Base-by-base conservation (phyloP, 2,797 vertebrate genomes). In the Enteromius viviparus region DNA sequence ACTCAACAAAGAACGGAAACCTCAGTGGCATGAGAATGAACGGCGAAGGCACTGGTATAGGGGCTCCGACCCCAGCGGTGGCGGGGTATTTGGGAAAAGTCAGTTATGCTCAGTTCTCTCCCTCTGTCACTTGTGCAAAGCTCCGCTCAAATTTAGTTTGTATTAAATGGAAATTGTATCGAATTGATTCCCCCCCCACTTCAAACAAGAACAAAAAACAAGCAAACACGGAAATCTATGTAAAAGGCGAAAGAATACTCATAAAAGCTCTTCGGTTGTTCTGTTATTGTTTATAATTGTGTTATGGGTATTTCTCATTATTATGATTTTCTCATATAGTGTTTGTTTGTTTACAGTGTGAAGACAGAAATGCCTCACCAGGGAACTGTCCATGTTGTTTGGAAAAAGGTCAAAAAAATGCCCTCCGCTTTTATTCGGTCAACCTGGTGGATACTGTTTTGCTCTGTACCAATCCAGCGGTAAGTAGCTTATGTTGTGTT, bases 61-160 rank as follows among this genome's bases (percentile, higher is more conserved):
- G 95, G 96, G 93, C 94, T 93, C 93, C 95, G 92, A 93, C 96
- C 96, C 96, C 95, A 92, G 95, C 94, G 82, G 92, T 96, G 96
- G 96, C 91, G 95, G 97, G 97, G 97, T 98, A 95, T 97, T 97
- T 98, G 97, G 97, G 97, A 97, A 98, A 99, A 98, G 98, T 99
- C 96, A 99, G 98, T 99, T 96, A 92, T 95, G 93, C 95, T 95
- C 91, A 51, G 86, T 89, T 92, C 88, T 92, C 95, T 96, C 92
- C 95, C 92, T 89, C 90, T 93, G 93, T 95, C 96, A 94, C 95
- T 87, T 94, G 96, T 96, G 96, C 96, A 98, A 97, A 98, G 95
- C 94, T 93, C 93, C 94, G 92, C 88, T 37, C 23, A 78, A 70
- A 42, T 6, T 11, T 47, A 53, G 70, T 74, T 37, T 64, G 85